Percentiles rank a stretch among this genome's conserved stretches.
These are phyloP conservation scores for Callionymus lyra DNA, from an alignment of 2,113 vertebrate genomes.

Conservation along the genomic window DNA sequence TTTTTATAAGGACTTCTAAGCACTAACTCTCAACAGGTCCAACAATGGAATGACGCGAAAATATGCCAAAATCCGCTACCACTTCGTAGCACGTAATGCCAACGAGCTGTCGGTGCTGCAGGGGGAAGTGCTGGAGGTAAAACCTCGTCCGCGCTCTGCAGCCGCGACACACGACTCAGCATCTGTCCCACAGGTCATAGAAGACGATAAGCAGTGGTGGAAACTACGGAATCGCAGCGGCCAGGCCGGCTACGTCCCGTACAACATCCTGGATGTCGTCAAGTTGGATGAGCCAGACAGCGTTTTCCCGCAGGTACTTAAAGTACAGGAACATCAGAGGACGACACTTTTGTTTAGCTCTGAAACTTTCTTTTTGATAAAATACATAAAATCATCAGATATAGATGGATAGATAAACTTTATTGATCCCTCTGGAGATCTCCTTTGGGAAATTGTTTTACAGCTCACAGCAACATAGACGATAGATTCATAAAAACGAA, in stretches of 20 bases:
- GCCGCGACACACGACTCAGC: background rate
- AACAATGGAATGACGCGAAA: constrained; percentile 66
- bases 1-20: background rate
- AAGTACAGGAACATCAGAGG: no score
- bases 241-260: constrained; percentile 83
- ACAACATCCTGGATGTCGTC: constrained; percentile 79
- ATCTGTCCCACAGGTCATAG: constrained; percentile 78
- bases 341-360: no score
- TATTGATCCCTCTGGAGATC: no score
- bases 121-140: constrained; percentile 88
- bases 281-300: constrained; percentile 68
- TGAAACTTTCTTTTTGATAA: no score
- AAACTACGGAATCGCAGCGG: constrained; percentile 84
- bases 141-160: no score
- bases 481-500: no score
- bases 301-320: constrained; percentile 43
- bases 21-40: constrained; percentile 57
- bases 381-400: no score
- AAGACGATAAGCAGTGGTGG: constrained; percentile 93
- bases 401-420: no score
- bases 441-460: no score
- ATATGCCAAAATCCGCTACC: constrained; percentile 83
- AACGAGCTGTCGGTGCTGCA: constrained; percentile 88
- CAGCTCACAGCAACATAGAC: no score
- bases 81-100: constrained; percentile 86